Evolutionary conservation across 2,113 vertebrate species (phyloP), one percentile per base, ranked within the genome.

Genomic region (Quiscalus mexicanus): DNA sequence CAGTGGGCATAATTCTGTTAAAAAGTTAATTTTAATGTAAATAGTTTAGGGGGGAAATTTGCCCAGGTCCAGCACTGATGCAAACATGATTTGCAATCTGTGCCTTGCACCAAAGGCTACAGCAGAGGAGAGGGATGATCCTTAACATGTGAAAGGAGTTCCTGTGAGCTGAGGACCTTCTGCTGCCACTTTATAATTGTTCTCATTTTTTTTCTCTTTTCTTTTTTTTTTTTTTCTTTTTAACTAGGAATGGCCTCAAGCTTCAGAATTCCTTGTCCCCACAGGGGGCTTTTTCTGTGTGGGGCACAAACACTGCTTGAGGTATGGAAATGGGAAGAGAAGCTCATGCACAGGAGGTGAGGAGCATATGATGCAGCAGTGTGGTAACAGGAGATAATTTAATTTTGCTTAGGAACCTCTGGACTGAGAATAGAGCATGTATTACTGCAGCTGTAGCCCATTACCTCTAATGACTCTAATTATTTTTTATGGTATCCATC

Each of bases 401-500:
- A 93, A 95, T 96, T 94, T 95, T 90, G 75, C 88, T 84, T 84
- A 78, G 92, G 94, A 94, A 88, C 84, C 92, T 82, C 93, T 95
- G 89, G 94, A 83, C 68, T 89, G 95, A 95, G 92, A 77, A 69
- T 15, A 92, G 53, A 86, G 63, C 90, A 49, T 95, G 93, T 77
- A 93, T 89, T 95, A 87, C 70, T 96, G 91, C 90, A 97, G 84
- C 94, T 96, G 91, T 78, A 84, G 91, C 91, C 81, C 91, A 95
- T 96, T 97, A 97, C 90, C 91, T 87, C 92, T 97, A 96, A 97
- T 95, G 93, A 76, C 56, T 95, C 85, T 95, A 97, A 97, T 97
- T 96, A 96, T 96, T 96, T 97, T 94, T 96, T 95, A 94, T 45
- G 56, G 85, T 94, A 97, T 94, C 89, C 87, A 96, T 97, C 89